phyloP scores from a whole-genome alignment of 2,888 invertebrate genomes.

The Sthenelais limicola region DNA sequence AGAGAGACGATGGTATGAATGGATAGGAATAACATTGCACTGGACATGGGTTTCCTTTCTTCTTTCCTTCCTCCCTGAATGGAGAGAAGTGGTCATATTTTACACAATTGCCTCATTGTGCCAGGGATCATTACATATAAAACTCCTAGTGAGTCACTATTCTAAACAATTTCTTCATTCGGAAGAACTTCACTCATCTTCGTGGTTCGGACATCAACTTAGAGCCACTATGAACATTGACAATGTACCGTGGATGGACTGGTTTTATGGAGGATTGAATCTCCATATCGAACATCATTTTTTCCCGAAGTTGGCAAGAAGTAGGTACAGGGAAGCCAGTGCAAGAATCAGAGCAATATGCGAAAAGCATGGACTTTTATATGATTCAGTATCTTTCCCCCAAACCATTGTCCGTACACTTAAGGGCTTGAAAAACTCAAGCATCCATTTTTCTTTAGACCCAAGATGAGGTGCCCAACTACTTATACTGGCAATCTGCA shows the following conservation, averaged over 20 bases:
- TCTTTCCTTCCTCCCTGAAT: constrained; percentile 44
- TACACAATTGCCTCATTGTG: constrained; percentile 42
- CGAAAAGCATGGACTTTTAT: constrained; percentile 45
- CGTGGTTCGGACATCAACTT: constrained; percentile 45
- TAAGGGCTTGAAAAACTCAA: constrained; percentile 38
- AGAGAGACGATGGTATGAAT: constrained; percentile 48
- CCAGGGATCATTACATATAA: constrained; percentile 48
- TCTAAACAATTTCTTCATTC: constrained; percentile 43
- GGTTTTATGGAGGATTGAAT: constrained; percentile 49
- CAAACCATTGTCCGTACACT: constrained; percentile 43
- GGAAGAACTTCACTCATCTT: constrained; percentile 41
- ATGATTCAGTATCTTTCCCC: constrained; percentile 42
- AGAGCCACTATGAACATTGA: constrained; percentile 48
- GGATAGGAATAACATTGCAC: constrained; percentile 42
- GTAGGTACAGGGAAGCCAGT: constrained; percentile 40
- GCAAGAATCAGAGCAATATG: constrained; percentile 42
- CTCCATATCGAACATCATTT: constrained; percentile 49
- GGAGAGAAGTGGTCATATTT: constrained; percentile 43
- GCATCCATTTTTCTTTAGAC: constrained; percentile 38
- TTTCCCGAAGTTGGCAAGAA: constrained; percentile 44
- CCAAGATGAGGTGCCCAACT: too few relatives aligned
- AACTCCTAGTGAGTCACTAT: constrained; percentile 49
- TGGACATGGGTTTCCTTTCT: constrained; percentile 47
- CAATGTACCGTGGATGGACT: constrained; percentile 44
- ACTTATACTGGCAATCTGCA: too few relatives aligned